These are phyloP conservation scores for Nymphalis polychloros DNA, from an alignment of 2,888 invertebrate species.

Conservation along the genomic window DNA sequence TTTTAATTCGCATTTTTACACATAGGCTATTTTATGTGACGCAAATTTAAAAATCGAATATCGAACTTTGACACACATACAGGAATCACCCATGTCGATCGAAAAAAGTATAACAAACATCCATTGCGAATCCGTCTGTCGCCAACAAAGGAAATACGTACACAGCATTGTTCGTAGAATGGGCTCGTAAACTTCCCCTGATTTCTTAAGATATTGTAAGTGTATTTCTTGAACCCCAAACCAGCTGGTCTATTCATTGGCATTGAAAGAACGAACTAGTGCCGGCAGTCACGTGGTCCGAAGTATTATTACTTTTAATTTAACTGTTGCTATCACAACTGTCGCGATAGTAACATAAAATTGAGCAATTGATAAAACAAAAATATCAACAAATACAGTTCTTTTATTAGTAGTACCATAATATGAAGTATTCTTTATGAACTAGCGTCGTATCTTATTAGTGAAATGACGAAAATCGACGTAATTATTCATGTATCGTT, in stretches of 20 bases:
- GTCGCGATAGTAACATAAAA: not conserved
- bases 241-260: constrained; percentile 76
- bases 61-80: constrained; percentile 71
- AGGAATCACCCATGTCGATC: constrained; percentile 55
- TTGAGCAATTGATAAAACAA: not conserved
- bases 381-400: no score
- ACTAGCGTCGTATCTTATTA: no score
- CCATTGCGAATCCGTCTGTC: constrained; percentile 64
- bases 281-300: constrained; percentile 64
- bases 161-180: constrained; percentile 41
- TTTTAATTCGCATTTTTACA: not conserved
- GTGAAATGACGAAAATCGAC: no score
- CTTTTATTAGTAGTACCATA: no score
- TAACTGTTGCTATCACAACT: constrained; percentile 33
- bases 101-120: constrained; percentile 51
- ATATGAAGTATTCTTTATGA: no score
- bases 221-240: constrained; percentile 66
- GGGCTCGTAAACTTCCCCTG: constrained; percentile 60
- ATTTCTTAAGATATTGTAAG: constrained; percentile 60
- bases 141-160: constrained; percentile 59
- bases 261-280: constrained; percentile 42
- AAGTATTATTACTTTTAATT: constrained; percentile 35
- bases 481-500: no score
- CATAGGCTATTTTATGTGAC: not conserved
- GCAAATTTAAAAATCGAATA: not conserved